Percentiles rank a stretch among this genome's conserved stretches.
Evolutionary conservation across 2,888 invertebrate species (phyloP).

Genomic region (Stegana nigrithorax): DNA sequence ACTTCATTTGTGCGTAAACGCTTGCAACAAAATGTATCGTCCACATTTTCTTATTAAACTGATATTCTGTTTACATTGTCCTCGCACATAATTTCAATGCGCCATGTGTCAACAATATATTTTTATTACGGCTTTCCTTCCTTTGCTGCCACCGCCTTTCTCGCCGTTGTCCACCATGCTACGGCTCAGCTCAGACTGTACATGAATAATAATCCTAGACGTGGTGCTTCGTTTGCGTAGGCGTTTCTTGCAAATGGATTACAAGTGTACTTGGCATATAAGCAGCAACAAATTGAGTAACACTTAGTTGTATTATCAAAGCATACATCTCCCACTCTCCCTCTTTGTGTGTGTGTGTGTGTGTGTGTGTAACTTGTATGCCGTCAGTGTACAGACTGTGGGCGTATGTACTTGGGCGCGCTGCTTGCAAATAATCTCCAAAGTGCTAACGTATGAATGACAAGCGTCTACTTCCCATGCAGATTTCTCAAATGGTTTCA

Average conservation of each 20-base stretch:
- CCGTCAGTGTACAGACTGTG: too few species aligned
- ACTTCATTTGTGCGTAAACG: conserved; percentile 51
- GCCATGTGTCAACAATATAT: conserved; percentile 42
- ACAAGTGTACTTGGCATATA: conserved; percentile 20
- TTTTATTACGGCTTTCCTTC: neutral
- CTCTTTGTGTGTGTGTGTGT: conserved; percentile 24
- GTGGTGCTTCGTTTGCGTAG: neutral
- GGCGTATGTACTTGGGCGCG: too few species aligned
- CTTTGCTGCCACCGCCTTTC: neutral
- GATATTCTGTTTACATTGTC: conserved; percentile 15
- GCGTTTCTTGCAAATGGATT: neutral
- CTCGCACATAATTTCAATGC: conserved; percentile 15
- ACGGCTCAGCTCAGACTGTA: neutral
- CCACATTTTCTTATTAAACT: conserved; percentile 24
- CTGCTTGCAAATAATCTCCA: too few species aligned
- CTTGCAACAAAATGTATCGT: conserved; percentile 26
- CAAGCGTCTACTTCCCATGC: too few species aligned
- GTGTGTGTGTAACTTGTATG: conserved; percentile 32
- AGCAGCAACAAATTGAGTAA: conserved; percentile 49
- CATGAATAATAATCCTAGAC: too few species aligned
- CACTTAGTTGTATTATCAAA: conserved; percentile 40
- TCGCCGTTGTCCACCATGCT: neutral
- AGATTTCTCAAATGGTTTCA: too few species aligned
- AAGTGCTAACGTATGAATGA: too few species aligned
- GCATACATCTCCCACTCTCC: too few species aligned